A percentile compares a stretch with the other conserved stretches of the same genome.
Conservation (phyloP, 2,888 invertebrate genomes). For the Chrysomela aeneicollis region DNA sequence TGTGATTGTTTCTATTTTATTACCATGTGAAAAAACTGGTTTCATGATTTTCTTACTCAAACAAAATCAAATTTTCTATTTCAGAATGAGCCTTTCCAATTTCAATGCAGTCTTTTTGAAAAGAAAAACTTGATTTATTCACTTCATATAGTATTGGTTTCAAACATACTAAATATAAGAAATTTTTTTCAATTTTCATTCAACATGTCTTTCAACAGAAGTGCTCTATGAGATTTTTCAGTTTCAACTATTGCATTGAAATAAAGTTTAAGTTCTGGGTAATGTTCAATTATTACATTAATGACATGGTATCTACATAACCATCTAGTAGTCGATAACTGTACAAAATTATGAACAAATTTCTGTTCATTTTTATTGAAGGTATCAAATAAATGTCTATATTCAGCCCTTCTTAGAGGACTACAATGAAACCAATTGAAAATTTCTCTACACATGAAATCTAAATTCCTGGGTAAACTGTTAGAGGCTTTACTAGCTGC, state of each 20-base stretch:
- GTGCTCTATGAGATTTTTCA: too few species aligned
- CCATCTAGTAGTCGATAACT: slow-evolving; percentile 9
- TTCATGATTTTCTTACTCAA: neutral
- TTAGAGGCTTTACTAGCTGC: slow-evolving; percentile 22
- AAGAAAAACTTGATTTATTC: neutral
- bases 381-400: too few species aligned
- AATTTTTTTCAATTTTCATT: neutral
- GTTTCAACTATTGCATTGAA: too few species aligned
- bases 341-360: slow-evolving; percentile 12
- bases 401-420: slow-evolving; percentile 11
- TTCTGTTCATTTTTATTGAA: neutral
- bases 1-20: neutral
- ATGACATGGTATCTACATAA: slow-evolving; percentile 7
- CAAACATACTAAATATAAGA: slow-evolving; percentile 4
- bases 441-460: slow-evolving; percentile 20
- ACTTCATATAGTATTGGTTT: slow-evolving; percentile 14
- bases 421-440: slow-evolving; percentile 16
- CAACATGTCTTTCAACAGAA: too few species aligned
- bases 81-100: slow-evolving; percentile 14
- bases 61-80: slow-evolving; percentile 18
- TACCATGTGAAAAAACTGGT: slow-evolving; percentile 7
- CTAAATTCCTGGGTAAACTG: slow-evolving; percentile 22
- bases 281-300: neutral
- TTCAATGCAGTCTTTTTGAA: slow-evolving; percentile 6
- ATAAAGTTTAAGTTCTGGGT: too few species aligned